A percentile compares a stretch with the other conserved stretches of the same genome.
These are phyloP conservation scores for Ameiurus melas DNA, from an alignment of 2,113 vertebrate genomes.

Conservation along the genomic window DNA sequence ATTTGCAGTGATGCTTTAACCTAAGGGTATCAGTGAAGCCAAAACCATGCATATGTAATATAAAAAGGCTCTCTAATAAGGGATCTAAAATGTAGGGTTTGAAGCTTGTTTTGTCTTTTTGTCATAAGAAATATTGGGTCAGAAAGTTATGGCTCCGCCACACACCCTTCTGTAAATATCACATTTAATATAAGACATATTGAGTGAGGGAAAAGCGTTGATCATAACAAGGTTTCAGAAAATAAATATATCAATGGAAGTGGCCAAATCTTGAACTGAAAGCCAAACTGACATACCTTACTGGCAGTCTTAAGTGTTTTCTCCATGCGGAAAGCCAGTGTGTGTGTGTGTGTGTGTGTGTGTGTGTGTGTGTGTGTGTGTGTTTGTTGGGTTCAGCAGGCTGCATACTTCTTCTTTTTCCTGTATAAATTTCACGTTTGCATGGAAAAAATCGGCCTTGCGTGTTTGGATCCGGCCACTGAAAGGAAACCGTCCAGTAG, in stretches of 20 bases:
- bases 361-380: constrained; percentile 65
- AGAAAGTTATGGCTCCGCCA: constrained; percentile 15
- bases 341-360: constrained; percentile 26
- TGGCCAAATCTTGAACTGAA: constrained; percentile 11
- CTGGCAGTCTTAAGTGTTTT: constrained; percentile 63
- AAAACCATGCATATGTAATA: not conserved
- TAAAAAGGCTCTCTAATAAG: not conserved
- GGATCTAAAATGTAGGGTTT: not conserved
- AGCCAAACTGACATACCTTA: constrained; percentile 65
- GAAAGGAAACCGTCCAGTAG: constrained; percentile 65
- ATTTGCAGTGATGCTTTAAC: not conserved
- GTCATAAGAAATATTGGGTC: constrained; percentile 8
- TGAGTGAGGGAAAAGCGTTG: constrained; percentile 13
- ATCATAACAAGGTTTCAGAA: constrained; percentile 21
- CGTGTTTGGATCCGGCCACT: constrained; percentile 74
- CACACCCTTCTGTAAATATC: constrained; percentile 24
- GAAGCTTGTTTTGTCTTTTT: constrained; percentile 14
- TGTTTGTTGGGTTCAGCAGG: constrained; percentile 54
- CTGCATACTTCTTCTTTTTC: constrained; percentile 71
- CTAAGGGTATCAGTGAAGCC: not conserved
- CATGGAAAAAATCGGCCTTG: constrained; percentile 75
- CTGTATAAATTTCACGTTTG: constrained; percentile 79
- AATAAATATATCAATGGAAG: constrained; percentile 29
- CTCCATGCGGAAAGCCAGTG: constrained; percentile 42
- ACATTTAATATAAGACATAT: not conserved